Evolutionary conservation across 2,888 invertebrate genomes (phyloP).

Genomic region (Hoplodrina ambigua): DNA sequence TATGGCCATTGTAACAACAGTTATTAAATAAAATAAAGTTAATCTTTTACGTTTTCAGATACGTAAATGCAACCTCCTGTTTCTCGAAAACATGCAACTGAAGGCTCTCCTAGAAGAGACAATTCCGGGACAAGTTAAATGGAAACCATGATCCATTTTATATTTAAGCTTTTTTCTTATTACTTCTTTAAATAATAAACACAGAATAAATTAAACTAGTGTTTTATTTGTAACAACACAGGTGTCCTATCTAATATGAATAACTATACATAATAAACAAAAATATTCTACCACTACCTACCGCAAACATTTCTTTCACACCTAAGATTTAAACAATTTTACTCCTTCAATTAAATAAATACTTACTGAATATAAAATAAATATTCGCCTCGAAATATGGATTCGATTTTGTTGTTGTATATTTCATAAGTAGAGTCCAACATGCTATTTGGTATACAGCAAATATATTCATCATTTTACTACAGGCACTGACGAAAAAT

Average conservation of each 20-base stretch:
- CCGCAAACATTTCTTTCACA: neutral
- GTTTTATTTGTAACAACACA: conserved; percentile 25
- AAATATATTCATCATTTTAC: too few species aligned
- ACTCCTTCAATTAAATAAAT: neutral
- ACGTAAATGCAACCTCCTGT: conserved; percentile 81
- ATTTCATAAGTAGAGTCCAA: too few species aligned
- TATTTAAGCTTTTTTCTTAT: conserved; percentile 15
- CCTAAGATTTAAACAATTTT: neutral
- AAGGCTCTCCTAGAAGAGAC: conserved; percentile 77
- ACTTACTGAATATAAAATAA: too few species aligned
- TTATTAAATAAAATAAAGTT: neutral
- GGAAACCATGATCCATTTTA: conserved; percentile 52
- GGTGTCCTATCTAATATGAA: too few species aligned
- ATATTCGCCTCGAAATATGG: neutral
- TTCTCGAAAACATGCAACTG: conserved; percentile 81
- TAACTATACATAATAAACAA: too few species aligned
- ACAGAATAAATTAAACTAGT: neutral
- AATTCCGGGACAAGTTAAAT: conserved; percentile 63
- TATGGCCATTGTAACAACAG: too few species aligned
- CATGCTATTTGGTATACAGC: too few species aligned
- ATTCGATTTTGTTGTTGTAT: neutral
- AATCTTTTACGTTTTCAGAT: conserved; percentile 71
- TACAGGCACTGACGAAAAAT: too few species aligned
- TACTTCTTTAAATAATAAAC: conserved; percentile 38
- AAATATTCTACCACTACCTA: neutral